Base-by-base conservation (phyloP, 2,113 vertebrate genomes). In the Cepphus grylle region DNA sequence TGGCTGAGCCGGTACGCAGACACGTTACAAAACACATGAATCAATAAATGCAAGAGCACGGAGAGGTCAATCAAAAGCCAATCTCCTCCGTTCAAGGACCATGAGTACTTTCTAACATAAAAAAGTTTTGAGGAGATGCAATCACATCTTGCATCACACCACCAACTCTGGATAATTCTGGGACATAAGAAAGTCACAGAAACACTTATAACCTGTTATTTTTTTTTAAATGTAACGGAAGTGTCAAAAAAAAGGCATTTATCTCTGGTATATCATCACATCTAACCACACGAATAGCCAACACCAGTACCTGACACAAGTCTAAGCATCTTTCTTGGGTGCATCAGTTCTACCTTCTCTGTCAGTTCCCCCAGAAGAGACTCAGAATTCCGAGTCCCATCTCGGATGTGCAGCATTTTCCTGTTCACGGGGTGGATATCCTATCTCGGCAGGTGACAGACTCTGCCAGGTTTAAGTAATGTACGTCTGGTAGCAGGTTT, bases 401-500 rank as follows among this genome's bases (percentile, higher is more conserved):
- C 49, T 56, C 0, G 0, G 12, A 22, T 29, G 15, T 34, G 40
- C 49, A 36, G 32, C 0, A 0, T 45, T 42, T 52, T 38, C 40
- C n/a, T 16, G 19, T 23, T 42, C 11, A 4, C 0, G 1, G 58
- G 66, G 36, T 8, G 12, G n/a, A 16, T 27, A 45, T 52, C 59
- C 63, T 27, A 1, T 4, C 59, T 53, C 7, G 3, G 70, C 8
- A 53, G 30, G 45, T 50, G 59, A n/a, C 30, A 53, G 52, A 15
- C 49, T 38, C 30, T 14, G 25, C 55, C 83, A 53, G 74, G 45
- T 21, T 29, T 65, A 49, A 50, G n/a, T 20, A n/a, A 32, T 4
- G 3, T 10, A 23, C 0, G 0, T 10, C 27, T 20, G 27, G 30
- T 8, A 53, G 23, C 36, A 40, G 1, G 0, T 21, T 21, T 15